These are phyloP conservation scores for Chesias legatella DNA, from an alignment of 2,888 invertebrate species.

Conservation along the genomic window DNA sequence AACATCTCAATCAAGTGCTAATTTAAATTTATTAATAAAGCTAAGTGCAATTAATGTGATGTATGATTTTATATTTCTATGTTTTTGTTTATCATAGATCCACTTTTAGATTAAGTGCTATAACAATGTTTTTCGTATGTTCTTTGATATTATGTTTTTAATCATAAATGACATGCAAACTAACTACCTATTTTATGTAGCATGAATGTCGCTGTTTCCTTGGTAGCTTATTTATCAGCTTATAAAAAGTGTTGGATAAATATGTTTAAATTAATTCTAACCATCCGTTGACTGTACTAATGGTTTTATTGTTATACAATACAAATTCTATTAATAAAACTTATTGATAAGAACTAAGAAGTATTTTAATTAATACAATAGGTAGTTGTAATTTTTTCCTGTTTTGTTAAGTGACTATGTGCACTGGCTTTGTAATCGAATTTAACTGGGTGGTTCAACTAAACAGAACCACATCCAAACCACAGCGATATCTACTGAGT, in stretches of 20 bases:
- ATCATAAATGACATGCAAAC: slow-evolving; percentile 1
- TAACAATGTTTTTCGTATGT: slow-evolving; percentile 4
- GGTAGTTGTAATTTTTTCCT: too few relatives aligned
- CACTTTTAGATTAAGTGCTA: slow-evolving; percentile 1
- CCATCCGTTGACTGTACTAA: slow-evolving; percentile 37
- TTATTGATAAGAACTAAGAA: slow-evolving; percentile 18
- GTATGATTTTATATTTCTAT: slow-evolving; percentile 2
- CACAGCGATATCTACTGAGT: too few relatives aligned
- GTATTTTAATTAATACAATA: background rate
- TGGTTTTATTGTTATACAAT: slow-evolving; percentile 46
- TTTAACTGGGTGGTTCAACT: too few relatives aligned
- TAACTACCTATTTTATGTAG: background rate
- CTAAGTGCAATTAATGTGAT: slow-evolving; percentile 9
- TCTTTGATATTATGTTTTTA: too few relatives aligned
- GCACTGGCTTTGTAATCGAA: too few relatives aligned
- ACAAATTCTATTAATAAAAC: slow-evolving; percentile 48
- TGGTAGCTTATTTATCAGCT: slow-evolving; percentile 11
- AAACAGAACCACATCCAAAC: too few relatives aligned
- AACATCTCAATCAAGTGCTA: slow-evolving; percentile 4
- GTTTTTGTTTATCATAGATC: background rate
- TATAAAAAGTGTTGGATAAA: slow-evolving; percentile 20
- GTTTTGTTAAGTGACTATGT: too few relatives aligned
- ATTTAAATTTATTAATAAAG: slow-evolving; percentile 14
- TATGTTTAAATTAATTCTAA: slow-evolving; percentile 19
- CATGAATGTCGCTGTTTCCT: slow-evolving; percentile 2